Evolutionary conservation across 2,797 vertebrate genomes (phyloP).

Genomic region (Orientallactaga sibirica): DNA sequence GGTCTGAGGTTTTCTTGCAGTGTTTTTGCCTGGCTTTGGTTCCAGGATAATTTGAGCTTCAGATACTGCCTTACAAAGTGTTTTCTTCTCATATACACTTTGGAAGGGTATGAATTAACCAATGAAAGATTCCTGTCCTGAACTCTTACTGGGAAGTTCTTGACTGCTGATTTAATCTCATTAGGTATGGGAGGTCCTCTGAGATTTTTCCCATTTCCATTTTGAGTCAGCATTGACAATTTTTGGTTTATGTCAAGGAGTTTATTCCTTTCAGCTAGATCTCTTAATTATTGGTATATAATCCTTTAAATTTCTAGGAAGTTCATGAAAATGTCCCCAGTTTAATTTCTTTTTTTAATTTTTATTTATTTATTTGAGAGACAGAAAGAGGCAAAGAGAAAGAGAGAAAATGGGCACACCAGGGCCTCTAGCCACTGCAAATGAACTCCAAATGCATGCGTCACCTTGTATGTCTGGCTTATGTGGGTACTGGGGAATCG

Average conservation of each 20-base stretch:
- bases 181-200: not conserved
- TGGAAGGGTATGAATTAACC: not conserved
- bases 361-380: too few species aligned
- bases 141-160: not conserved
- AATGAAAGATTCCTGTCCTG: not conserved
- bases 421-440: too few species aligned
- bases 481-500: too few species aligned
- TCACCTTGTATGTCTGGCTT: too few species aligned
- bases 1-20: not conserved
- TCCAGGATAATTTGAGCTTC: not conserved
- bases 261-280: not conserved
- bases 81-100: not conserved
- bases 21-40: not conserved
- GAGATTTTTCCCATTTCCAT: not conserved
- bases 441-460: too few species aligned
- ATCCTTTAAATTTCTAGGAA: not conserved
- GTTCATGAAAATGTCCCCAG: not conserved
- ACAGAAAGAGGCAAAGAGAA: too few species aligned
- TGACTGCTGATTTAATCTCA: not conserved
- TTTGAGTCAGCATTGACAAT: not conserved
- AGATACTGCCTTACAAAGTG: not conserved
- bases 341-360: not conserved
- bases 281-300: not conserved
- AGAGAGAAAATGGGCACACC: too few species aligned
- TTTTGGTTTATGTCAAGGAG: constrained; percentile 3